These are phyloP conservation scores for Lutraria lutraria DNA, from an alignment of 2,888 invertebrate species.

Conservation along the genomic window DNA sequence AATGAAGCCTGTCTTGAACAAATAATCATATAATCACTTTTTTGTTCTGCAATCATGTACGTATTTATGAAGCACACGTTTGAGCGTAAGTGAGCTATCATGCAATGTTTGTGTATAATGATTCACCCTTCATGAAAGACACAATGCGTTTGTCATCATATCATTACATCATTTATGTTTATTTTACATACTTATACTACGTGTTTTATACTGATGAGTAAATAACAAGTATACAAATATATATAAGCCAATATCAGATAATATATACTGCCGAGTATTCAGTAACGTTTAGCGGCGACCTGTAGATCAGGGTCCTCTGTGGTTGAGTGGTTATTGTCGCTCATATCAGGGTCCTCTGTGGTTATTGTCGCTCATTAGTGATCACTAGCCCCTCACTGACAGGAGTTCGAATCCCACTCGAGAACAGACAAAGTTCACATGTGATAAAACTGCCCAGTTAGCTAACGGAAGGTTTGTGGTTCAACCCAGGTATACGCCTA, in stretches of 20 bases:
- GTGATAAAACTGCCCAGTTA: too few species aligned
- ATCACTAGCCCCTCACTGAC: too few species aligned
- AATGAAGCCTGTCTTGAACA: neutral
- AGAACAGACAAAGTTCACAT: too few species aligned
- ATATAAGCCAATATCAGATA: too few species aligned
- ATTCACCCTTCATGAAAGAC: neutral
- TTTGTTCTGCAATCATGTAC: too few species aligned
- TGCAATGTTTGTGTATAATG: neutral
- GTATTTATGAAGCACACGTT: neutral
- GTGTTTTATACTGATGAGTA: neutral
- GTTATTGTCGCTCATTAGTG: neutral
- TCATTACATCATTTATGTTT: neutral
- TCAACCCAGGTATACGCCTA: neutral
- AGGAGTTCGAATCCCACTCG: too few species aligned
- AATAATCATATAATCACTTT: neutral
- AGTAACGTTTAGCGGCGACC: too few species aligned
- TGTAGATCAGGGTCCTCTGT: too few species aligned
- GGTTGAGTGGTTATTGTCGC: too few species aligned
- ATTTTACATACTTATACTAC: neutral
- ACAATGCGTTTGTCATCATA: neutral
- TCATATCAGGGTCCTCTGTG: neutral
- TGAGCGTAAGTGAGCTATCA: neutral
- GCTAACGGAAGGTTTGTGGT: neutral
- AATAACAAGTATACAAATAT: too few species aligned
- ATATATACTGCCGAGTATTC: neutral